These are phyloP conservation scores for Passer montanus DNA, from an alignment of 2,113 vertebrate genomes.

Conservation along the genomic window DNA sequence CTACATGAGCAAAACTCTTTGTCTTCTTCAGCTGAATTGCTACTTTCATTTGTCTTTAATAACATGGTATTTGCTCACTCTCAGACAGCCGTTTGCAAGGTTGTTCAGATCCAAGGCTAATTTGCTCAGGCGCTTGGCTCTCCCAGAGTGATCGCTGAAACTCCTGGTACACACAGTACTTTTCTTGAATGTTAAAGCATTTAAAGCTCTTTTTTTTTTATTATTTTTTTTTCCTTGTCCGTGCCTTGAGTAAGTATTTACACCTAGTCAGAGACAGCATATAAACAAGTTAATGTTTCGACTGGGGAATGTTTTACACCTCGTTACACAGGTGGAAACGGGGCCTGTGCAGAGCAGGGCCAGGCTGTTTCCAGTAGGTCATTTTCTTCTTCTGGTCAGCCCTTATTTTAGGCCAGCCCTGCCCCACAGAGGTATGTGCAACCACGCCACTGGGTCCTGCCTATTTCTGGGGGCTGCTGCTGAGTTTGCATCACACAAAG, in stretches of 20 bases:
- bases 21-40: constrained; percentile 45
- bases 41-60: constrained; percentile 65
- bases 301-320: constrained; percentile 18
- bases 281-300: constrained; percentile 8
- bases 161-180: constrained; percentile 58
- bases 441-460: background rate
- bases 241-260: constrained; percentile 20
- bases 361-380: constrained; percentile 20
- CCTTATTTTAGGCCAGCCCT: constrained; percentile 32
- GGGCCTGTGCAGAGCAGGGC: background rate
- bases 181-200: constrained; percentile 53
- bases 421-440: background rate
- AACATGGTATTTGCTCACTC: constrained; percentile 58
- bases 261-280: background rate
- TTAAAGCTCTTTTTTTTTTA: background rate
- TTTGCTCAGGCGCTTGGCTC: constrained; percentile 57
- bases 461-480: constrained; percentile 22
- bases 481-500: background rate
- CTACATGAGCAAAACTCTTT: constrained; percentile 48
- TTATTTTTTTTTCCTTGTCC: background rate
- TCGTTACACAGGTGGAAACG: background rate
- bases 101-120: constrained; percentile 56
- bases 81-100: constrained; percentile 37
- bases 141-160: constrained; percentile 39
- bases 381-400: background rate